Percentiles rank a stretch among this genome's conserved stretches.
These are phyloP conservation scores for Halocaridina rubra DNA, from an alignment of 2,888 invertebrate genomes.

Conservation along the genomic window DNA sequence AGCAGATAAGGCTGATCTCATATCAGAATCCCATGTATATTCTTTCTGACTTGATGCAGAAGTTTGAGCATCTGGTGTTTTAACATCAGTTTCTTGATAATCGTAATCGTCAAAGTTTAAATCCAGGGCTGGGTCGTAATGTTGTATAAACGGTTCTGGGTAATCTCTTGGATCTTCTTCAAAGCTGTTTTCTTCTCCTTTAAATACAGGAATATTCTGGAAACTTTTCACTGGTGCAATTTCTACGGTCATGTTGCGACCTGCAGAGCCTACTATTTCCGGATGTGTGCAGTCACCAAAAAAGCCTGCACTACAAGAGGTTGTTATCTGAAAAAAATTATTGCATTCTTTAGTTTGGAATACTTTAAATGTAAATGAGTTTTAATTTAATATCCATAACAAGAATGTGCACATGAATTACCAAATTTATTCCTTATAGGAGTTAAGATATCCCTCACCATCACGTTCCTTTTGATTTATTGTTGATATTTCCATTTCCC, in stretches of 20 bases:
- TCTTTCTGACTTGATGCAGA: constrained; percentile 9
- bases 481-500: no score
- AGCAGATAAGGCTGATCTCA: constrained; percentile 45
- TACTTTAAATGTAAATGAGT: no score
- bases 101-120: constrained; percentile 15
- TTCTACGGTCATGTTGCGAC: background rate
- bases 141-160: constrained; percentile 26
- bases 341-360: no score
- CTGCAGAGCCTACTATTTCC: constrained; percentile 22
- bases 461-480: no score
- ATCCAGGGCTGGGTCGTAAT: constrained; percentile 31
- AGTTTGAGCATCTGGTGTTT: background rate
- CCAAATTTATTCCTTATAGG: no score
- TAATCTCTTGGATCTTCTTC: constrained; percentile 11
- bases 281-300: constrained; percentile 47
- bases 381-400: no score
- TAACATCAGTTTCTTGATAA: constrained; percentile 18
- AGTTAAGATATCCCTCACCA: no score
- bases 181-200: background rate
- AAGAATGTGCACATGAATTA: no score
- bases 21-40: background rate
- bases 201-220: constrained; percentile 7
- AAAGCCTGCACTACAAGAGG: constrained; percentile 34
- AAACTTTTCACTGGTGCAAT: constrained; percentile 14
- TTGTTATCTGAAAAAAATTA: constrained; percentile 50